These are phyloP conservation scores for Hemichromis elongatus DNA, from an alignment of 2,113 vertebrate species.

Conservation along the genomic window DNA sequence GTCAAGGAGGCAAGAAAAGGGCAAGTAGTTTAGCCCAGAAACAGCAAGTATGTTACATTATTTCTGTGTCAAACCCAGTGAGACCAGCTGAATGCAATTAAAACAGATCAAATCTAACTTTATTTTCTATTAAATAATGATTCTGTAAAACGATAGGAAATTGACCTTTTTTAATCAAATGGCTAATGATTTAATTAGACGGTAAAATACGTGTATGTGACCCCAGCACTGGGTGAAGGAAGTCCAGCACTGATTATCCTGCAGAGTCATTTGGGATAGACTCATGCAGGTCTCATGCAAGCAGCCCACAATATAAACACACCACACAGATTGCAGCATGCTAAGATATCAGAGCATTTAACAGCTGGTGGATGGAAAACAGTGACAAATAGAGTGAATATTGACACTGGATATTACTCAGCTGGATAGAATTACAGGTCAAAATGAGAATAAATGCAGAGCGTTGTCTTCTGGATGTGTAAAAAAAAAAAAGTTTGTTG, in stretches of 20 bases:
- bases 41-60: neutral
- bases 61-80: constrained; percentile 13
- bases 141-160: neutral
- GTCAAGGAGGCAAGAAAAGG: neutral
- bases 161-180: constrained; percentile 13
- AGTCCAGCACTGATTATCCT: constrained; percentile 11
- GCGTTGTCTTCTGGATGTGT: neutral
- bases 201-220: neutral
- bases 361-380: neutral
- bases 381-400: neutral
- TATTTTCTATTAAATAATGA: neutral
- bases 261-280: neutral
- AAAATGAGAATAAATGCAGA: neutral
- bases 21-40: neutral
- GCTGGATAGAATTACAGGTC: neutral
- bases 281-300: neutral
- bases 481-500: neutral
- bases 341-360: neutral
- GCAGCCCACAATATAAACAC: neutral
- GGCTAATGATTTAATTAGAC: neutral
- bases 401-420: neutral
- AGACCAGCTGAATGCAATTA: constrained; percentile 20
- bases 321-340: neutral
- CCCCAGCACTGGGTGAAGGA: neutral
- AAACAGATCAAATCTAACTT: constrained; percentile 1